These are phyloP conservation scores for Solenodon paradoxus DNA, from an alignment of 2,113 vertebrate species.

Conservation along the genomic window DNA sequence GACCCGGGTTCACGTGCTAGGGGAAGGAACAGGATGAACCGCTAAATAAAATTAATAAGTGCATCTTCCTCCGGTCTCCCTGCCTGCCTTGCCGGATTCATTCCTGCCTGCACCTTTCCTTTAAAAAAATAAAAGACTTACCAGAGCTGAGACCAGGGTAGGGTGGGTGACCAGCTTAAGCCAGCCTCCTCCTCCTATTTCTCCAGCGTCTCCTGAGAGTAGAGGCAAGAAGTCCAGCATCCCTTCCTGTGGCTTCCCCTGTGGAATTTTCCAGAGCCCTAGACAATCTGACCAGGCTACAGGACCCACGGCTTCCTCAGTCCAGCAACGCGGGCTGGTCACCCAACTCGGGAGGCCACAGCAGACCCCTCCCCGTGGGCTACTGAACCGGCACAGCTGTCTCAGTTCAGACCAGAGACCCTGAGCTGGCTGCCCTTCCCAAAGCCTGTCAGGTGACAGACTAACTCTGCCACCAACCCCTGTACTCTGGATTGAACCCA, in stretches of 20 bases:
- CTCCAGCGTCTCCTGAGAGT: not conserved
- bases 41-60: no score
- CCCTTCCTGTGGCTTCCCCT: not conserved
- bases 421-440: not conserved
- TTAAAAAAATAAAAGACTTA: no score
- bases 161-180: not conserved
- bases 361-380: not conserved
- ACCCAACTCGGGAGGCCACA: no score
- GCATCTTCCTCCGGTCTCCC: no score
- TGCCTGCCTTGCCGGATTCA: no score
- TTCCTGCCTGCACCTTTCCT: no score
- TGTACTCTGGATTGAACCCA: no score
- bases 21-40: no score
- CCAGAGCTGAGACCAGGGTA: not conserved
- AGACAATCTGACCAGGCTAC: not conserved
- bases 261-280: conserved; percentile 40
- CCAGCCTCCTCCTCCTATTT: not conserved
- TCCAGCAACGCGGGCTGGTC: no score
- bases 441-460: not conserved
- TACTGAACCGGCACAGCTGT: not conserved
- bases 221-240: not conserved
- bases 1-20: no score
- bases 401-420: not conserved
- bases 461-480: not conserved
- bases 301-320: not conserved